Evolutionary conservation across 2,113 vertebrate genomes (phyloP).

Genomic region (Gobiocypris rarus): DNA sequence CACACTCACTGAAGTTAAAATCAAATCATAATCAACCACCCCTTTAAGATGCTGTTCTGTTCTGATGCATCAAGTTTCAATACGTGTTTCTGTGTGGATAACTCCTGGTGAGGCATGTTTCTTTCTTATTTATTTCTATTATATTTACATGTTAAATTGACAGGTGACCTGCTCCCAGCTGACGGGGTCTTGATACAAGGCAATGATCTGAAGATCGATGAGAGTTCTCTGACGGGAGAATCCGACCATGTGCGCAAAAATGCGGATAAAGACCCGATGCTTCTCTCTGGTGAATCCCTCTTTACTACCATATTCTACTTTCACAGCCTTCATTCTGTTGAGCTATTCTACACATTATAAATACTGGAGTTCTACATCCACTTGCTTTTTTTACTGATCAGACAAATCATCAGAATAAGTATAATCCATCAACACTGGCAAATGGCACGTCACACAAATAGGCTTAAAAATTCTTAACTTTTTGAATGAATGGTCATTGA

Average conservation of each 20-base stretch:
- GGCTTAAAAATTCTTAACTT: neutral
- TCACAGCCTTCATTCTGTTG: no score
- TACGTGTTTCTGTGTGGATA: neutral
- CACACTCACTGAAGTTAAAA: no score
- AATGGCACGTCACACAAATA: neutral
- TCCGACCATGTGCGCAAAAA: conserved; percentile 96
- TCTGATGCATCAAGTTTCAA: neutral
- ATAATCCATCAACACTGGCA: no score
- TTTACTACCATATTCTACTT: neutral
- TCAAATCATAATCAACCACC: no score
- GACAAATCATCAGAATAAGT: no score
- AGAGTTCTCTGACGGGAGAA: conserved; percentile 97
- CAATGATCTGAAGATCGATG: conserved; percentile 97
- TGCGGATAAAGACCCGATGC: conserved; percentile 95
- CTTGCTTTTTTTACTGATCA: no score
- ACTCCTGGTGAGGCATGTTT: neutral
- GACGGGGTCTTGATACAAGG: conserved; percentile 97
- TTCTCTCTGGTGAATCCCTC: conserved; percentile 87
- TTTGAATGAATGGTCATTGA: neutral
- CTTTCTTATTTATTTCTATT: neutral
- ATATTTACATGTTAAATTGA: neutral
- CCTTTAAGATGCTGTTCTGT: neutral
- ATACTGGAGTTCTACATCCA: no score
- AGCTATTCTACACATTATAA: no score
- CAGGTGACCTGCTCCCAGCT: conserved; percentile 94